phyloP scores from a whole-genome alignment of 2,888 invertebrate genomes.

The Netelia inedita region DNA sequence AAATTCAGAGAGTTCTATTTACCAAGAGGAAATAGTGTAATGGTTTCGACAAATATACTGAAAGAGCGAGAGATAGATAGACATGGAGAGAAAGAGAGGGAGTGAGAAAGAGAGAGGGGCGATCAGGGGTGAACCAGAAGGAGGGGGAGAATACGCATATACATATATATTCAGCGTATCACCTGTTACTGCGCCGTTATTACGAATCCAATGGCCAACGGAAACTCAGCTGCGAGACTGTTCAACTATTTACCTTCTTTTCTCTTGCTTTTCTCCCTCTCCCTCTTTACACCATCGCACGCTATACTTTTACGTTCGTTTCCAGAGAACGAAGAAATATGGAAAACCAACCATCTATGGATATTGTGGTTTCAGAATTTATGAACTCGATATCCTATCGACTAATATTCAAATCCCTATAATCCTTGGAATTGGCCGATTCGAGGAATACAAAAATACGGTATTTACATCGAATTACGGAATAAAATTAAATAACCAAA shows the following conservation, averaged over 20 bases:
- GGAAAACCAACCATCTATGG: constrained; percentile 1
- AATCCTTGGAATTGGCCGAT: no score
- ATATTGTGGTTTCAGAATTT: background rate
- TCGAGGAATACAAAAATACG: no score
- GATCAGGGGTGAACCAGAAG: no score
- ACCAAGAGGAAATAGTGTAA: constrained; percentile 61
- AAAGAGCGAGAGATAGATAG: constrained; percentile 45
- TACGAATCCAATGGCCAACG: constrained; percentile 37
- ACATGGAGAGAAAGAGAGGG: constrained; percentile 20
- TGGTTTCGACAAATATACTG: constrained; percentile 65
- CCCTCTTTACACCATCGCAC: constrained; percentile 19
- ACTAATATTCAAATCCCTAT: background rate
- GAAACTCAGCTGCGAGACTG: constrained; percentile 45
- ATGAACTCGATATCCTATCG: background rate
- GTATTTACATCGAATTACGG: no score
- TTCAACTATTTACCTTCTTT: constrained; percentile 67
- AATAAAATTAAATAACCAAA: background rate
- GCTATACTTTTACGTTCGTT: background rate
- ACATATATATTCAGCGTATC: constrained; percentile 35
- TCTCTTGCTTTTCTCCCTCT: background rate
- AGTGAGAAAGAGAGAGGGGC: constrained; percentile 30
- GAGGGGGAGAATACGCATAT: constrained; percentile 12
- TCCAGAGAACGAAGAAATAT: constrained; percentile 1
- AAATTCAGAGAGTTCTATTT: constrained; percentile 62
- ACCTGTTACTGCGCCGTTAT: constrained; percentile 58